Evolutionary conservation across 2,797 vertebrate genomes (phyloP).

Genomic region (Huso huso): DNA sequence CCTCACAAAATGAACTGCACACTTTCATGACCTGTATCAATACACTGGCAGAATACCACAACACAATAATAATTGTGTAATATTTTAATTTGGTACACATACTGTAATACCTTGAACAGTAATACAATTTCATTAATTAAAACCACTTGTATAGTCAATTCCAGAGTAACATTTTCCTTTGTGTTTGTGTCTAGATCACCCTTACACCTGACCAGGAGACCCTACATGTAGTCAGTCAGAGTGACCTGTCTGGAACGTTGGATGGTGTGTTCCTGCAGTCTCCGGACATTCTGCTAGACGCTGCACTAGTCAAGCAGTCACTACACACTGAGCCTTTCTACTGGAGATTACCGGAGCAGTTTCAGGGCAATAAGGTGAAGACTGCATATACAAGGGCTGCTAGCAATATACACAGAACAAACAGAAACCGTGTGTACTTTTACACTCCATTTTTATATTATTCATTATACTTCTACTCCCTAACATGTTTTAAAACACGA

Average conservation of each 20-base stretch:
- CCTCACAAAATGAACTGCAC: neutral
- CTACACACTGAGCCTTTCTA: constrained; percentile 66
- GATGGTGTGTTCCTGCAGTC: constrained; percentile 69
- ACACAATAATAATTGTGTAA: neutral
- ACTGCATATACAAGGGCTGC: no score
- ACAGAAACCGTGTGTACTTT: no score
- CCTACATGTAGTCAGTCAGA: constrained; percentile 69
- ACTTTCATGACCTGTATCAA: neutral
- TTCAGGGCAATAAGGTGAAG: constrained; percentile 74
- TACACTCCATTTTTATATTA: no score
- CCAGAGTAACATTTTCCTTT: neutral
- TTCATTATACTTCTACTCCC: no score
- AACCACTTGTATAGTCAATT: no score
- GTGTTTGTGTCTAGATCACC: constrained; percentile 49
- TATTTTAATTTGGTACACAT: no score
- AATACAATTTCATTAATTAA: no score
- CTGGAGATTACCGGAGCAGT: constrained; percentile 73
- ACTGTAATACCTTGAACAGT: no score
- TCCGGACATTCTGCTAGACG: constrained; percentile 68
- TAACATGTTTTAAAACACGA: no score
- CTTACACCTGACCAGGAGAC: constrained; percentile 41
- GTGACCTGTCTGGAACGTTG: constrained; percentile 59
- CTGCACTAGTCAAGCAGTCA: constrained; percentile 44
- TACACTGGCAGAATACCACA: neutral
- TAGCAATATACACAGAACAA: no score